Conservation (phyloP, 2,888 invertebrate genomes). For the Eupithecia centaureata region DNA sequence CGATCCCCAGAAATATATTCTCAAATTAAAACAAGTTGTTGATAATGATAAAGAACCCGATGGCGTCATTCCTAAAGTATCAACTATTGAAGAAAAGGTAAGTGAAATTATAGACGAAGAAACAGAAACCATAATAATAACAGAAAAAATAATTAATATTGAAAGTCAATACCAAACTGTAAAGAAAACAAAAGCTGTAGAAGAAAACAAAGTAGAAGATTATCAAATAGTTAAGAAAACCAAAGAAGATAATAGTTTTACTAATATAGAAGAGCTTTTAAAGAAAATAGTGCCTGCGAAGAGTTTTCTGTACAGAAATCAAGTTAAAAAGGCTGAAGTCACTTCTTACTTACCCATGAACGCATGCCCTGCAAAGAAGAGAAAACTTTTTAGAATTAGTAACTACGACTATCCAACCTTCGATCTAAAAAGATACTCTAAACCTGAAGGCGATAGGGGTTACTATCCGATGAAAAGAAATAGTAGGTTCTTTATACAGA, state of each 20-base stretch:
- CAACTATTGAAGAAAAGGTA: conserved; percentile 2
- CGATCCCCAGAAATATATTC: conserved; percentile 62
- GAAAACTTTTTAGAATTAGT: conserved; percentile 68
- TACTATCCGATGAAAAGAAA: conserved; percentile 74
- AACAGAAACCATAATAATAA: conserved; percentile 24
- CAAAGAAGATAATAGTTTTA: conserved; percentile 51
- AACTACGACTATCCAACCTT: conserved; percentile 75
- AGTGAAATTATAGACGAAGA: conserved; percentile 41
- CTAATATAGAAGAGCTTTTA: conserved; percentile 69
- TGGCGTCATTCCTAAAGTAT: neutral
- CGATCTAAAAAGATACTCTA: conserved; percentile 64
- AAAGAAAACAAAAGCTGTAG: conserved; percentile 38
- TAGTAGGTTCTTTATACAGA: conserved; percentile 61
- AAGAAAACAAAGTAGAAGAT: conserved; percentile 36
- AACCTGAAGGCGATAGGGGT: conserved; percentile 68
- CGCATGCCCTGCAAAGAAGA: conserved; percentile 60
- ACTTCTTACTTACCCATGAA: conserved; percentile 79
- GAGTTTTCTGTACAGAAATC: conserved; percentile 77
- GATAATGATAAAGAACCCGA: neutral
- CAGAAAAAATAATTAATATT: conserved; percentile 37
- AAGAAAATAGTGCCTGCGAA: conserved; percentile 73
- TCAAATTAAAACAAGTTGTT: conserved; percentile 6
- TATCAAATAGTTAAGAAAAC: conserved; percentile 70
- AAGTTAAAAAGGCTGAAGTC: conserved; percentile 57
- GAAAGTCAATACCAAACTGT: conserved; percentile 76